phyloP scores from a whole-genome alignment of 2,888 invertebrate genomes.

The Mesorhabditis spiculigera region DNA sequence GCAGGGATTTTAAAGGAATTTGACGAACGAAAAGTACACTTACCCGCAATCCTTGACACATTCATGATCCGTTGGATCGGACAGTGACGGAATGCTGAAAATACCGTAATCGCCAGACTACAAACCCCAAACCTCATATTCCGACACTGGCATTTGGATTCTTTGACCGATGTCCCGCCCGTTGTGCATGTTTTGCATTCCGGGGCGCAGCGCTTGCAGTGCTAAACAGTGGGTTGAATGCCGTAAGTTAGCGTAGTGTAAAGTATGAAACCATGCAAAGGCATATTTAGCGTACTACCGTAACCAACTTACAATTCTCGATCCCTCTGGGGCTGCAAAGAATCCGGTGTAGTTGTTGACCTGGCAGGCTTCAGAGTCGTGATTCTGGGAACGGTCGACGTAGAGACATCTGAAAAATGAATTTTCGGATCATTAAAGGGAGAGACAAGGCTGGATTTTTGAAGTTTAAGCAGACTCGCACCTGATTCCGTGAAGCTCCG shows the following conservation, averaged over 20 bases:
- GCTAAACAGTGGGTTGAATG: slow-evolving; percentile 15
- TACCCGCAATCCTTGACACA: slow-evolving; percentile 3
- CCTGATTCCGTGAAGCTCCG: background rate
- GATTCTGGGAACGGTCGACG: background rate
- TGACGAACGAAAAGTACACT: too few relatives aligned
- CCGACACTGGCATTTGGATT: background rate
- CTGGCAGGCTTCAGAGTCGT: background rate
- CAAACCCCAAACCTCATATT: background rate
- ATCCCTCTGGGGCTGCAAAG: background rate
- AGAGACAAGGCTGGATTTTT: background rate
- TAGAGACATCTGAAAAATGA: slow-evolving; percentile 3
- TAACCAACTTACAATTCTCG: background rate
- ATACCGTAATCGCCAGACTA: background rate
- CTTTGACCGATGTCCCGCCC: slow-evolving; percentile 15
- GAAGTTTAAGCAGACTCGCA: background rate
- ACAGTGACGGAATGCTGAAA: background rate
- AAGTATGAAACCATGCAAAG: background rate
- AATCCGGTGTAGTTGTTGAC: slow-evolving; percentile 5
- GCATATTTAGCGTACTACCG: background rate
- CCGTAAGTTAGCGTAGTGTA: too few relatives aligned
- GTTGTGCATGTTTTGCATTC: slow-evolving; percentile 31
- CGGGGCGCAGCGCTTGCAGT: slow-evolving; percentile 33
- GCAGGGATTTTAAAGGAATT: too few relatives aligned
- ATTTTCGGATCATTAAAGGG: too few relatives aligned
- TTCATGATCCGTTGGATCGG: background rate